Evolutionary conservation across 2,888 invertebrate genomes (phyloP).

Genomic region (Cheilosia grossa): DNA sequence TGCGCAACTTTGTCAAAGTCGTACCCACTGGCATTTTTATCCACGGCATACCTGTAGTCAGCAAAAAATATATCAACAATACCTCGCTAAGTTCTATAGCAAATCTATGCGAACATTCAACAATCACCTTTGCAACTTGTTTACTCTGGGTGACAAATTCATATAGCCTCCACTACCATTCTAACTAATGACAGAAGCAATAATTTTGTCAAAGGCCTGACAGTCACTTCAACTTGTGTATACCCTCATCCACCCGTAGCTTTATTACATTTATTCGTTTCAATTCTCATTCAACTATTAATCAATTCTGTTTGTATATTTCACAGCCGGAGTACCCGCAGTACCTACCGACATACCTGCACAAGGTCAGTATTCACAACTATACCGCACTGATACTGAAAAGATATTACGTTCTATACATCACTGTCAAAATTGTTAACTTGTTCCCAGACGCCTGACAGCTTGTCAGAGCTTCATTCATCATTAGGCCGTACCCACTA

Average conservation of each 20-base stretch:
- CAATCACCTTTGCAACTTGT: no score
- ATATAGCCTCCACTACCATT: background rate
- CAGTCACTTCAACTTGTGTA: background rate
- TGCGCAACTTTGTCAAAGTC: no score
- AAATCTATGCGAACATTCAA: no score
- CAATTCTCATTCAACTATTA: background rate
- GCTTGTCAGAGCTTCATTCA: slow-evolving; percentile 8
- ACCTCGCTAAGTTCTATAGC: no score
- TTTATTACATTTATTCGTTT: background rate
- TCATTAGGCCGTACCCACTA: background rate
- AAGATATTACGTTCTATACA: background rate
- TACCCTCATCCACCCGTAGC: background rate
- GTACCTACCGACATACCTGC: background rate
- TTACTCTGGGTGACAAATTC: no score
- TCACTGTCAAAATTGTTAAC: slow-evolving; percentile 3
- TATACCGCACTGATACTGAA: background rate
- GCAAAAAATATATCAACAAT: no score
- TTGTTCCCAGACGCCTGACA: background rate
- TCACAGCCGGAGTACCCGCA: slow-evolving; percentile 31
- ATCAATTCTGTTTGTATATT: slow-evolving; percentile 29
- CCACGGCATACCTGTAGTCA: no score
- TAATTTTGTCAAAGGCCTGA: slow-evolving; percentile 11
- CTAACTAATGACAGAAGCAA: background rate
- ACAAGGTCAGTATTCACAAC: slow-evolving; percentile 38
- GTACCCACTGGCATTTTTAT: no score